phyloP scores from a whole-genome alignment of 2,113 vertebrate species.

The Leptobrachium ailaonicum region DNA sequence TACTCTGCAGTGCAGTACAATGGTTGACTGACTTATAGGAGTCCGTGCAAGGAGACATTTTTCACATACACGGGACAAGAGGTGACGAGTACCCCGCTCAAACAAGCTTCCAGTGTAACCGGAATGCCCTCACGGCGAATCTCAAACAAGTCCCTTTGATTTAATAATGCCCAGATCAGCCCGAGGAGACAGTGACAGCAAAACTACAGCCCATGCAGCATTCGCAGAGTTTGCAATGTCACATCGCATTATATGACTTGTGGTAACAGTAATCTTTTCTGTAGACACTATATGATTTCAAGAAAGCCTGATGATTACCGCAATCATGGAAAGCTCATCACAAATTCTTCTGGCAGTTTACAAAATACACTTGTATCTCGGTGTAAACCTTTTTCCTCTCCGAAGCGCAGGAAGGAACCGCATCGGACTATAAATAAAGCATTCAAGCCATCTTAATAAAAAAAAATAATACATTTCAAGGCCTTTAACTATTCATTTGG shows the following conservation, averaged over 20 bases:
- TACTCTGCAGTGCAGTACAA: no score
- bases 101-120: no score
- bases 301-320: constrained; percentile 8
- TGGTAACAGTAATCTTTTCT: constrained; percentile 43
- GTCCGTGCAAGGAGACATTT: no score
- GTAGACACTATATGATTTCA: constrained; percentile 31
- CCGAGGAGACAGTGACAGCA: constrained; percentile 28
- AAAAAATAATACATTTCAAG: no score
- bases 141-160: constrained; percentile 39
- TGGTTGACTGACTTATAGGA: no score
- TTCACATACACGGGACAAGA: no score
- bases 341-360: background rate
- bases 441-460: no score
- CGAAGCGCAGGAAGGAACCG: no score
- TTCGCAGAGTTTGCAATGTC: constrained; percentile 4
- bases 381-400: background rate
- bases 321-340: background rate
- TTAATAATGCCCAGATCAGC: constrained; percentile 52
- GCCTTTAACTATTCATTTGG: no score
- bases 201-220: constrained; percentile 4
- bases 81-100: no score
- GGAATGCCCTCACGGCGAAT: constrained; percentile 11
- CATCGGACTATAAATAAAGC: no score
- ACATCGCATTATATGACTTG: constrained; percentile 5
- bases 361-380: background rate